Evolutionary conservation across 1,140 invertebrate genomes (phyloP).

Genomic region (Littorina saxatilis): DNA sequence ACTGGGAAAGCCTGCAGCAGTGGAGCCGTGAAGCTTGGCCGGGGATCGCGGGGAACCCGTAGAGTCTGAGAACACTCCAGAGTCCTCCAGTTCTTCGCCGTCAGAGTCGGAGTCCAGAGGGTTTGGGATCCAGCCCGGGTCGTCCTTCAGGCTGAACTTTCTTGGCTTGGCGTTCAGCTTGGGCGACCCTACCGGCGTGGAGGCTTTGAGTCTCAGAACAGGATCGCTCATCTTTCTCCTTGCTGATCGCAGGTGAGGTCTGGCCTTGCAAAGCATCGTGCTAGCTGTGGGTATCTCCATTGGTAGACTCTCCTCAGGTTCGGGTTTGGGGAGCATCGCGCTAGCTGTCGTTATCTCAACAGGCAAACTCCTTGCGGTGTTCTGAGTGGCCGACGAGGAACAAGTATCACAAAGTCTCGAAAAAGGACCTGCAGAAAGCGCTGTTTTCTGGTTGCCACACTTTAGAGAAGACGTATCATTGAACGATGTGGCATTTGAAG

Average conservation of each 20-base stretch:
- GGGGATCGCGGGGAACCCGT: not conserved
- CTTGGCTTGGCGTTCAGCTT: not conserved
- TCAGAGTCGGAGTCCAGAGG: slow-evolving; percentile 17
- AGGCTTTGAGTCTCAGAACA: not conserved
- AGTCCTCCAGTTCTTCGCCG: not conserved
- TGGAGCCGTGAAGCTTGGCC: too few species aligned
- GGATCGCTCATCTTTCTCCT: not conserved
- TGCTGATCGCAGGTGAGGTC: not conserved
- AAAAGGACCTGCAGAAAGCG: too few species aligned
- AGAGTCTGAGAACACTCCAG: not conserved
- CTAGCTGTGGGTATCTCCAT: not conserved
- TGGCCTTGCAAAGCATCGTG: not conserved
- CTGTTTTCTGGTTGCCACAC: too few species aligned
- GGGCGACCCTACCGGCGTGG: not conserved
- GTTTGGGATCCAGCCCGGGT: slow-evolving; percentile 6
- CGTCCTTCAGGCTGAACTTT: slow-evolving; percentile 1
- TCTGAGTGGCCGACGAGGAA: too few species aligned
- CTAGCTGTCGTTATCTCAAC: not conserved
- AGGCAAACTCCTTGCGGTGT: too few species aligned
- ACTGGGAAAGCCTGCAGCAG: too few species aligned
- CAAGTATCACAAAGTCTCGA: too few species aligned
- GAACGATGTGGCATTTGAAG: too few species aligned
- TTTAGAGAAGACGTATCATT: too few species aligned
- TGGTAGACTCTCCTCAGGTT: not conserved
- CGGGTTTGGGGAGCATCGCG: not conserved